A percentile compares a stretch with the other conserved stretches of the same genome.
phyloP scores from a whole-genome alignment of 2,797 vertebrate species.

The Pipistrellus nathusii region DNA sequence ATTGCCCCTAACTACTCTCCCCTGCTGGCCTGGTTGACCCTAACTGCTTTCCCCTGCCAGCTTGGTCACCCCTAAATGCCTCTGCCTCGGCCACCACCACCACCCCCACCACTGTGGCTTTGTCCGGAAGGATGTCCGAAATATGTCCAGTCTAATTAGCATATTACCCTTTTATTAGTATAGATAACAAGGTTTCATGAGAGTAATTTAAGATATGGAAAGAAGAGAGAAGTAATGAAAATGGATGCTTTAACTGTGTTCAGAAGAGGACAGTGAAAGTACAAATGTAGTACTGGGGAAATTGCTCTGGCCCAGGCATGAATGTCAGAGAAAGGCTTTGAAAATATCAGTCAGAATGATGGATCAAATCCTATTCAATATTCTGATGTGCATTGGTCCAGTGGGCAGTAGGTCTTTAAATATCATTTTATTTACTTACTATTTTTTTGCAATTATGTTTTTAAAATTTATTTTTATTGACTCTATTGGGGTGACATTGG shows the following conservation, averaged over 20 bases:
- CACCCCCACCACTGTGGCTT: no score
- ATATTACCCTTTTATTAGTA: no score
- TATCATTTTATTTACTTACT: neutral
- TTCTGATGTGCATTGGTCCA: neutral
- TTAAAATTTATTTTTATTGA: neutral
- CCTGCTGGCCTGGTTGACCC: no score
- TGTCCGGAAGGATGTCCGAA: no score
- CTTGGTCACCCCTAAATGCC: no score
- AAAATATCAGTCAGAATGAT: neutral
- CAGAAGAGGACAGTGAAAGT: neutral
- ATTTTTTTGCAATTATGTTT: neutral
- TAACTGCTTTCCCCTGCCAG: no score
- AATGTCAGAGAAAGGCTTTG: neutral
- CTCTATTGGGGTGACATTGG: neutral
- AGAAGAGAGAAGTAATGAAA: slow-evolving; percentile 30
- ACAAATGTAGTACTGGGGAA: neutral
- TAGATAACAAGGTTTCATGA: slow-evolving; percentile 2
- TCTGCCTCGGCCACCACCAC: no score
- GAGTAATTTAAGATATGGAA: neutral
- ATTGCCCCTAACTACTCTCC: no score
- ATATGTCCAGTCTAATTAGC: no score
- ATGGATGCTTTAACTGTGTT: neutral
- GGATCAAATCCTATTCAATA: neutral
- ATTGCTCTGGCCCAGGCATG: neutral
- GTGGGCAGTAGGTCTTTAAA: neutral